phyloP scores from a whole-genome alignment of 2,888 invertebrate genomes.

The Crocallis elinguaria region DNA sequence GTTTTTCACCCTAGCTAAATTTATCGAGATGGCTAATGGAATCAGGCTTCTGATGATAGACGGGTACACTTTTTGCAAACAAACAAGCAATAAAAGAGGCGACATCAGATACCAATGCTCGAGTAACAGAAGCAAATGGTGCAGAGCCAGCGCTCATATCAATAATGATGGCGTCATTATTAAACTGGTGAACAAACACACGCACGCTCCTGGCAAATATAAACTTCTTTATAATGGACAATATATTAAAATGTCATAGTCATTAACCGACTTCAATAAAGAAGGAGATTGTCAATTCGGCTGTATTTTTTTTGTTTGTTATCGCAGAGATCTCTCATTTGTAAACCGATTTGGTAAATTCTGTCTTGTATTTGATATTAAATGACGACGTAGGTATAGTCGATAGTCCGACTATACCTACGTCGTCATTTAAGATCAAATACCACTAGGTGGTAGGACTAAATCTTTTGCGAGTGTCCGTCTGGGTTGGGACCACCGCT shows the following conservation, averaged over 20 bases:
- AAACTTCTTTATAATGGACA: background rate
- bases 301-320: too few relatives aligned
- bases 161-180: background rate
- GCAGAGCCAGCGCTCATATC: conserved; percentile 16
- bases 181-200: conserved; percentile 5
- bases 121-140: conserved; percentile 1
- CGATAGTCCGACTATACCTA: too few relatives aligned
- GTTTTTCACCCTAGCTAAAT: conserved; percentile 18
- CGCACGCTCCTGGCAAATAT: conserved; percentile 1
- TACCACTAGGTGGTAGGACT: too few relatives aligned
- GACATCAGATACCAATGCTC: conserved; percentile 11
- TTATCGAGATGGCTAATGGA: conserved; percentile 14
- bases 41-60: conserved; percentile 9
- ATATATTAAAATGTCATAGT: background rate
- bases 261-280: background rate
- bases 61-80: conserved; percentile 9
- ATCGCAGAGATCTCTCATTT: too few relatives aligned
- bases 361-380: too few relatives aligned
- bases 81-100: conserved; percentile 1
- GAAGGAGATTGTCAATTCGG: too few relatives aligned
- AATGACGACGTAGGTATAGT: too few relatives aligned
- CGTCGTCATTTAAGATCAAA: too few relatives aligned
- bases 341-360: too few relatives aligned
- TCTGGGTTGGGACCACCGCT: too few relatives aligned
- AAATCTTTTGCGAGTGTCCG: too few relatives aligned